phyloP scores from a whole-genome alignment of 2,888 invertebrate species.

The Eilema griseolum region DNA sequence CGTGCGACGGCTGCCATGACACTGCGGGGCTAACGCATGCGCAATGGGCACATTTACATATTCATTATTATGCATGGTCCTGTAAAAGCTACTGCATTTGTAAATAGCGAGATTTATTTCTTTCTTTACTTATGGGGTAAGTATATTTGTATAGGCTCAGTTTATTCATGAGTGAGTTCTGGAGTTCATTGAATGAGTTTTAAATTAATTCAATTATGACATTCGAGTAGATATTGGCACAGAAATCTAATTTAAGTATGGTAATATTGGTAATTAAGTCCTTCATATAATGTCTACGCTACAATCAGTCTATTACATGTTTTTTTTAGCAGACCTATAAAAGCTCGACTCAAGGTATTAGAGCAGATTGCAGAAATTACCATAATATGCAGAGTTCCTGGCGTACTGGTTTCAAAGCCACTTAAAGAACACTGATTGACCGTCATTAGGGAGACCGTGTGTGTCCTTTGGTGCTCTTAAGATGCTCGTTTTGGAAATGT shows the following conservation, averaged over 20 bases:
- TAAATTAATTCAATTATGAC: background rate
- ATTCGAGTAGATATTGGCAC: background rate
- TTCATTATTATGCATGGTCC: slow-evolving; percentile 76
- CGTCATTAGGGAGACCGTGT: background rate
- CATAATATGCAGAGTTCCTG: background rate
- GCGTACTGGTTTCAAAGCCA: slow-evolving; percentile 1
- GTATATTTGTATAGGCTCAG: slow-evolving; percentile 8
- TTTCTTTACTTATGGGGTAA: slow-evolving; percentile 20
- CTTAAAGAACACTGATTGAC: background rate
- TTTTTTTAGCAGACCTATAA: background rate
- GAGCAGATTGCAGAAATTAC: background rate
- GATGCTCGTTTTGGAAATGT: background rate
- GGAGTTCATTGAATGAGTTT: background rate
- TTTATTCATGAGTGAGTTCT: background rate
- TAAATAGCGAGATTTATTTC: slow-evolving; percentile 20
- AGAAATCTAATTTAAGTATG: background rate
- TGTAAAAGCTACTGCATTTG: slow-evolving; percentile 51
- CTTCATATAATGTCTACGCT: background rate
- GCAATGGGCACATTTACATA: slow-evolving; percentile 74
- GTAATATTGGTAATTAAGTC: background rate
- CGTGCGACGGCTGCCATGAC: slow-evolving; percentile 80
- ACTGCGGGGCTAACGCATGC: slow-evolving; percentile 69
- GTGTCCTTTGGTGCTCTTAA: background rate
- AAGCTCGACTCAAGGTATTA: background rate
- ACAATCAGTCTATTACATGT: too few relatives aligned